Conservation (phyloP, 2,113 vertebrate species). For the Eubucco bourcierii region DNA sequence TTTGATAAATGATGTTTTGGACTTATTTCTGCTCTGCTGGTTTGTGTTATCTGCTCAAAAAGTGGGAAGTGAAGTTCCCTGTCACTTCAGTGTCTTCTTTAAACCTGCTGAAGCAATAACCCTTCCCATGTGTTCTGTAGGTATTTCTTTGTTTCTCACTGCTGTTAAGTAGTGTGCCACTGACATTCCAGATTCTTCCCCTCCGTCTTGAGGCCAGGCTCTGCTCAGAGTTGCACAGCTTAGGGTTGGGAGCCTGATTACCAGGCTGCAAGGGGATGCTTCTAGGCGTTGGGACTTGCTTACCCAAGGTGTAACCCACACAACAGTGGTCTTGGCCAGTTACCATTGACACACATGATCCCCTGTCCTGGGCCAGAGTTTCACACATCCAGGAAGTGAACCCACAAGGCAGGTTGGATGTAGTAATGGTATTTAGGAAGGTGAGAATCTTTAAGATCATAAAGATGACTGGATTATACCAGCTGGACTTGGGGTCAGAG, state of each 20-base stretch:
- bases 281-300: not conserved
- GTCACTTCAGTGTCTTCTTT: not conserved
- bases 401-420: not conserved
- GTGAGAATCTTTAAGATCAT: not conserved
- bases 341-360: rapidly evolving
- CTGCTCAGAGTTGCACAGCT: not conserved
- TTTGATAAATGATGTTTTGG: slow-evolving; percentile 9
- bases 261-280: rapidly evolving
- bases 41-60: not conserved
- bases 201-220: not conserved
- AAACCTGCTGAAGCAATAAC: not conserved
- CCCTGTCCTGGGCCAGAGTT: rapidly evolving
- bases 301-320: rapidly evolving
- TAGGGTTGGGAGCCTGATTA: not conserved
- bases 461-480: not conserved
- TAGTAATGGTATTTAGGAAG: not conserved
- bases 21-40: slow-evolving; percentile 3
- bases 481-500: not conserved
- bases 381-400: not conserved
- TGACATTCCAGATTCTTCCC: not conserved
- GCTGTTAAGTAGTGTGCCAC: not conserved
- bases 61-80: not conserved
- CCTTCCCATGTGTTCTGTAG: not conserved
- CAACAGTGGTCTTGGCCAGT: rapidly evolving
- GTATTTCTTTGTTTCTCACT: not conserved